These are phyloP conservation scores for Notocelia uddmanniana DNA, from an alignment of 2,888 invertebrate genomes.

Conservation along the genomic window DNA sequence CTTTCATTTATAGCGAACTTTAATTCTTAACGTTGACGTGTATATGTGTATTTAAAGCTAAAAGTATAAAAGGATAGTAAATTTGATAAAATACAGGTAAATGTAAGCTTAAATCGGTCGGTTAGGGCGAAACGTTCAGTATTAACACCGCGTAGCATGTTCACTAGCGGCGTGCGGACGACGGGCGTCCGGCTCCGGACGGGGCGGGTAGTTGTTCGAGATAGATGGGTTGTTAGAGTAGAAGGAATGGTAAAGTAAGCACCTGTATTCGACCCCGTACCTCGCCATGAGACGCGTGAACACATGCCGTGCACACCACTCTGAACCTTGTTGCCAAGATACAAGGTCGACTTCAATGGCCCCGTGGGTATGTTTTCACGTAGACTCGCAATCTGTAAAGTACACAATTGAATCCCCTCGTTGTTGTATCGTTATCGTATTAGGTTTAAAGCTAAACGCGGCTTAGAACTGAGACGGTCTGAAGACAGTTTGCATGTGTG, in stretches of 20 bases:
- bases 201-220: conserved; percentile 13
- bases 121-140: conserved; percentile 8
- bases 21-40: conserved; percentile 73
- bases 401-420: conserved; percentile 51
- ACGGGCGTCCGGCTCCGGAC: neutral
- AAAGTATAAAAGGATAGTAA: conserved; percentile 57
- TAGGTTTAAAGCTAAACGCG: conserved; percentile 26
- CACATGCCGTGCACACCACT: neutral
- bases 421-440: conserved; percentile 53
- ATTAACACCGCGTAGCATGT: conserved; percentile 4
- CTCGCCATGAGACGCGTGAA: neutral
- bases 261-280: conserved; percentile 5
- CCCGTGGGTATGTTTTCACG: conserved; percentile 1
- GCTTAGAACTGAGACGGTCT: conserved; percentile 5
- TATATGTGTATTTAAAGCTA: conserved; percentile 79
- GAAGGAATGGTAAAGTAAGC: conserved; percentile 6
- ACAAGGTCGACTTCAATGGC: no score
- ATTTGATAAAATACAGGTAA: conserved; percentile 70
- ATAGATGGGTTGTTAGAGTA: conserved; percentile 22
- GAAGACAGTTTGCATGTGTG: neutral
- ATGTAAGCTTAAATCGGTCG: conserved; percentile 65
- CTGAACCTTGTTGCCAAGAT: neutral
- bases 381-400: conserved; percentile 11
- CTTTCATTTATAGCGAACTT: conserved; percentile 73
- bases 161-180: neutral